These are phyloP conservation scores for Tenodera sinensis DNA, from an alignment of 2,888 invertebrate species.

Conservation along the genomic window DNA sequence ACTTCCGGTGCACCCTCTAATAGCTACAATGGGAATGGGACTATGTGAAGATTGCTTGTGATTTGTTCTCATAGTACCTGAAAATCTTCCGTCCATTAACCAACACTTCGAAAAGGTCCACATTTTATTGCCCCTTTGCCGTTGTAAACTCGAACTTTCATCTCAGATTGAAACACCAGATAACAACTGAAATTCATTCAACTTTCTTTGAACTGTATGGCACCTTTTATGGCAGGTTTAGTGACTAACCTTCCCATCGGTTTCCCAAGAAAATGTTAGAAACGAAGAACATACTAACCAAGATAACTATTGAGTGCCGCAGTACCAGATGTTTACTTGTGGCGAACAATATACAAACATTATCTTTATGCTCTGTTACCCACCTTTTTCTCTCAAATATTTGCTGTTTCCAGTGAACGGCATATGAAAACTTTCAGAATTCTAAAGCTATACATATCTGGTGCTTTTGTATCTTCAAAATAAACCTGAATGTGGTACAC, in stretches of 20 bases:
- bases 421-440: too few relatives aligned
- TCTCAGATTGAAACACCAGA: background rate
- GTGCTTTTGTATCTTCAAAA: too few relatives aligned
- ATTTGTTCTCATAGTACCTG: background rate
- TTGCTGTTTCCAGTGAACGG: too few relatives aligned
- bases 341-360: too few relatives aligned
- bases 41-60: background rate
- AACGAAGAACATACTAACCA: background rate
- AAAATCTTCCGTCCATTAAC: background rate
- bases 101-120: background rate
- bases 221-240: background rate
- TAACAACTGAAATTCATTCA: background rate
- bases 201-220: background rate
- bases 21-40: background rate
- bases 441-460: too few relatives aligned
- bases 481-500: too few relatives aligned
- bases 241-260: background rate
- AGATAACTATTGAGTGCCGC: background rate
- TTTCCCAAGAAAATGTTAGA: background rate
- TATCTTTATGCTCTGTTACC: too few relatives aligned
- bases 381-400: too few relatives aligned
- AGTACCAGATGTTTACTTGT: too few relatives aligned
- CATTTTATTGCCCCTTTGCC: background rate
- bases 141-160: background rate
- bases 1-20: background rate